A percentile compares a stretch with the other conserved stretches of the same genome.
phyloP scores from a whole-genome alignment of 2,113 vertebrate genomes.

The Pelecanus crispus region DNA sequence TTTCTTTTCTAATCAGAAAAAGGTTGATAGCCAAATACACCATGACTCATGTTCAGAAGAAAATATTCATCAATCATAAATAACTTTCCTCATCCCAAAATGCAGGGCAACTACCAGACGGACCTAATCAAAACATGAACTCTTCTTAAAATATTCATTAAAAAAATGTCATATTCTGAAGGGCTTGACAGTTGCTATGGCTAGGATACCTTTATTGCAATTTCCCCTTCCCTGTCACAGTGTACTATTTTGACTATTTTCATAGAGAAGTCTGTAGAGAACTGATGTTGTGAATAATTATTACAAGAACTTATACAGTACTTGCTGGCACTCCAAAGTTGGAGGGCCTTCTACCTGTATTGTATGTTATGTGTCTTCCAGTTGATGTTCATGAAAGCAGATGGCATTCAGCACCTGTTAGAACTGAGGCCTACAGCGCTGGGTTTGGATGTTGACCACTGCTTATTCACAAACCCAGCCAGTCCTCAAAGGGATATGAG shows the following conservation, averaged over 20 bases:
- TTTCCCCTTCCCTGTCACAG: neutral
- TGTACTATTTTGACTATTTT: neutral
- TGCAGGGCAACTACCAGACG: neutral
- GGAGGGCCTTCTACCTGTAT: neutral
- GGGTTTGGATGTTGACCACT: neutral
- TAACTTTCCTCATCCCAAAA: neutral
- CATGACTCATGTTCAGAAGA: neutral
- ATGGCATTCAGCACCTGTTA: neutral
- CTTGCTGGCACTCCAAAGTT: neutral
- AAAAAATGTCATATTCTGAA: neutral
- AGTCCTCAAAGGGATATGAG: neutral
- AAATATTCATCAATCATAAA: neutral
- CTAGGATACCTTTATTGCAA: neutral
- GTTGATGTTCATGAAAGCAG: neutral
- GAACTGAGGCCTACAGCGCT: neutral
- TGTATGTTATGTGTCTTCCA: neutral
- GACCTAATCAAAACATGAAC: neutral
- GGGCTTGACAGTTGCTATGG: neutral
- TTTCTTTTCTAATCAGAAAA: neutral
- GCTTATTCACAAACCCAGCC: neutral
- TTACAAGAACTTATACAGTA: neutral
- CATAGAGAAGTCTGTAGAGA: neutral
- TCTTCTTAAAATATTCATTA: constrained; percentile 6
- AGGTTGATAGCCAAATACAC: neutral
- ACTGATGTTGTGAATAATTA: neutral